phyloP scores from a whole-genome alignment of 2,113 vertebrate species.

The Lepus timidus region DNA sequence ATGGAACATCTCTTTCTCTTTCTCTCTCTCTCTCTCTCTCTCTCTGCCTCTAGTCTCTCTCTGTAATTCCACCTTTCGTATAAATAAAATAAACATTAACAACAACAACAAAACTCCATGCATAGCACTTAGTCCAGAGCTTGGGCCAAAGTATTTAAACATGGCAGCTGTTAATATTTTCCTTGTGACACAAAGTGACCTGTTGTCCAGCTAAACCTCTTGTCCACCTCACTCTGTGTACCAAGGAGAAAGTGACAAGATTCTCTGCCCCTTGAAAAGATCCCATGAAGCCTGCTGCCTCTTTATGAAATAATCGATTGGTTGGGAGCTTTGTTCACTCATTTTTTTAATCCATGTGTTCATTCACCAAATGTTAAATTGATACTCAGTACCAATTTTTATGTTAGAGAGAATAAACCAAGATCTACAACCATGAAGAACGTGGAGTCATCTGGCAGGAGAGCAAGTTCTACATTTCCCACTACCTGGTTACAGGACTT shows the following conservation, averaged over 20 bases:
- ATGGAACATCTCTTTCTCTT: no score
- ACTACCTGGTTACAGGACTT: neutral
- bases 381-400: neutral
- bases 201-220: neutral
- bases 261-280: neutral
- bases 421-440: neutral
- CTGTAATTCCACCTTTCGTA: no score
- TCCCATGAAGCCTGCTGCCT: neutral
- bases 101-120: neutral
- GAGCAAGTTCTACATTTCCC: neutral
- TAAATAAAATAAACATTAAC: no score
- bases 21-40: no score
- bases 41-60: no score
- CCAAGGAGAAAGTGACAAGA: neutral
- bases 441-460: accelerated
- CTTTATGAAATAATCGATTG: neutral
- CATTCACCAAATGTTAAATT: neutral
- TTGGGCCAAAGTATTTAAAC: neutral
- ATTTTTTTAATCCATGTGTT: neutral
- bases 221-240: neutral
- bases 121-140: neutral
- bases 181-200: neutral
- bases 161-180: neutral
- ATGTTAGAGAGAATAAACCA: neutral
- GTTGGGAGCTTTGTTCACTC: neutral